Evolutionary conservation across 2,113 vertebrate species (phyloP).

Genomic region (Menura novaehollandiae): DNA sequence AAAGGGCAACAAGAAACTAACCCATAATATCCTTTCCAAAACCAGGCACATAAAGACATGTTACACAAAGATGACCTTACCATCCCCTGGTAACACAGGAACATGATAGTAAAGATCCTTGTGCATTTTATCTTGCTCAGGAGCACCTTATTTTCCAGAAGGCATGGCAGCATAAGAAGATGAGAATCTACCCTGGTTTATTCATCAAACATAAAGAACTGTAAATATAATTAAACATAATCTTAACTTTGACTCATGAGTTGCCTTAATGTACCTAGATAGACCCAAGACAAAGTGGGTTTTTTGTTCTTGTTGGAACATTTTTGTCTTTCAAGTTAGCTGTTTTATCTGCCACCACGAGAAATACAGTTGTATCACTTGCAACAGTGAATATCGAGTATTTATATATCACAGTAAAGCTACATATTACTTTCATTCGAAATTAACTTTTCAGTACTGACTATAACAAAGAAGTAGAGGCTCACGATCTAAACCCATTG

Average conservation of each 20-base stretch:
- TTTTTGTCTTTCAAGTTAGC: background rate
- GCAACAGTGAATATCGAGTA: background rate
- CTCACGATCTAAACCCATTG: background rate
- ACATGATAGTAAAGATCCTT: background rate
- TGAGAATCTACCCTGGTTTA: background rate
- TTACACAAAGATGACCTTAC: background rate
- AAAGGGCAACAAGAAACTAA: background rate
- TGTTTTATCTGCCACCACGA: background rate
- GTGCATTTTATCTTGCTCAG: background rate
- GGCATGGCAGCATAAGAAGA: background rate
- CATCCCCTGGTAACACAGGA: fast-evolving
- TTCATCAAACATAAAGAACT: background rate
- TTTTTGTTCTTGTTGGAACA: background rate
- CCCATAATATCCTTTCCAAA: background rate
- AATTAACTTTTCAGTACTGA: background rate
- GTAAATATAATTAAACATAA: background rate
- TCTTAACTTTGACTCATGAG: background rate
- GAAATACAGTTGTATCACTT: background rate
- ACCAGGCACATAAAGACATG: background rate
- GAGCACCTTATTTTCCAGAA: background rate
- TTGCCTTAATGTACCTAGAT: background rate
- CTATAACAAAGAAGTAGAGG: background rate
- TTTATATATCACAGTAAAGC: background rate
- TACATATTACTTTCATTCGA: background rate
- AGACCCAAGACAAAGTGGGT: background rate